Evolutionary conservation across 2,113 vertebrate species (phyloP), one percentile per base, ranked within the genome.

Genomic region (Salvelinus sp.): DNA sequence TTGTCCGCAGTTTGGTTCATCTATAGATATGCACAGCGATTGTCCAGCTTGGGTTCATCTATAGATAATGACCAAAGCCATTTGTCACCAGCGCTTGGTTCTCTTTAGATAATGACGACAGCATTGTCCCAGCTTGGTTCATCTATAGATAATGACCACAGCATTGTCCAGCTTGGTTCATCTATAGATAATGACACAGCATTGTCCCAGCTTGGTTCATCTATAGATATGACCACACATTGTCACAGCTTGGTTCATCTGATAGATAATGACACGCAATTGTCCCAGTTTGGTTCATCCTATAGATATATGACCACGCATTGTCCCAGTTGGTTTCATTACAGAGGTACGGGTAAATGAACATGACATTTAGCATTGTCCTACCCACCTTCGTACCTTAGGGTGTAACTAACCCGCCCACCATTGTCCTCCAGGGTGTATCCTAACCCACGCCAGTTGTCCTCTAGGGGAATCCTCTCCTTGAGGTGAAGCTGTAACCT

Each of bases 341-440:
- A 38, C 7, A 9, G 7, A 44, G 38, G 38, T 44, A 44, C 0
- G 2, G 38, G 10, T 44, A 10, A 2, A 44, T 44, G 9, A 44
- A 44, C 2, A 44, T 10, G 9, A 9, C 9, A 44, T 44, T 44
- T 44, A 44, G 7, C 38, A 9, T 10, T 10, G 2, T 10, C 33
- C 28, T 4, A 28, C 27, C 27, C 27, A 28, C 27, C 27, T 28
- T 3, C n/a, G 28, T 28, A 3, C 28, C 4, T 0, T 3, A 28
- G 27, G 27, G 27, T 27, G 27, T 27, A 27, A 2, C 27, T 27
- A 27, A 27, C 13, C 47, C 47, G 3, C 4, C 20, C 86, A 98
- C 97, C 96, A 23, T 99, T 99, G 22, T 99, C 98, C 88, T 98
- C 97, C 86, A 99, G 88, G 0, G 98, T 99, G 98, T 4, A 99